Evolutionary conservation across 2,797 vertebrate genomes (phyloP), one percentile per base, ranked within the genome.

Genomic region (Miichthys miiuy): DNA sequence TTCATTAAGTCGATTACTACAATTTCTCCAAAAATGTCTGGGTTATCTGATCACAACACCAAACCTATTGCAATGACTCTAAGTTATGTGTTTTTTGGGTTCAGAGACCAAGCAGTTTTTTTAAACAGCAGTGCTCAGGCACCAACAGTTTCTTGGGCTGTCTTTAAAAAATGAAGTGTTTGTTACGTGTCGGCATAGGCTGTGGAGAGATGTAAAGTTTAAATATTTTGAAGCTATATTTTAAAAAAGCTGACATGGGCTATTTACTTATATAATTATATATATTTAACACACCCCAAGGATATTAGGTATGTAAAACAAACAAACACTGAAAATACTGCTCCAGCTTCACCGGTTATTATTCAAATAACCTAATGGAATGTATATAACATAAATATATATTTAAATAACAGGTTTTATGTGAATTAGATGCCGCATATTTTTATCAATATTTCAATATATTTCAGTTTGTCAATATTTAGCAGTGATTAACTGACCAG

Each of bases 241-340:
- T 30, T 0, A 54, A 69, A 70, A 70, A 54, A 46, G 55, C 0
- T 13, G 6, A 48, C 23, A n/a, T 16, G 0, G 16, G 17, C 8
- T 2, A 48, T 68, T 73, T 62, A 11, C 12, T 7, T 38, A 8
- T 38, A n/a, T n/a, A n/a, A n/a, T n/a, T n/a, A n/a, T n/a, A n/a
- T 9, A 38, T 38, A 38, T 38, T 38, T 23, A 25, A 12, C 21
- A 51, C 5, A 58, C 41, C 1, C 58, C 8, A n/a, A 34, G 20
- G 34, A 67, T 50, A 74, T 17, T 0, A 54, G 27, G 44, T 3
- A 79, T 70, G 60, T 60, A 12, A 55, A n/a, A 21, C n/a, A 42
- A 68, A 68, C 11, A 58, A 44, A 63, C 38, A 55, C 11, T 54
- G 44, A 46, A 42, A 30, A 2, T 11, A 17, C 48, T 46, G 25